Evolutionary conservation across 1,140 invertebrate genomes (phyloP).

Genomic region (Drosophila serrata): DNA sequence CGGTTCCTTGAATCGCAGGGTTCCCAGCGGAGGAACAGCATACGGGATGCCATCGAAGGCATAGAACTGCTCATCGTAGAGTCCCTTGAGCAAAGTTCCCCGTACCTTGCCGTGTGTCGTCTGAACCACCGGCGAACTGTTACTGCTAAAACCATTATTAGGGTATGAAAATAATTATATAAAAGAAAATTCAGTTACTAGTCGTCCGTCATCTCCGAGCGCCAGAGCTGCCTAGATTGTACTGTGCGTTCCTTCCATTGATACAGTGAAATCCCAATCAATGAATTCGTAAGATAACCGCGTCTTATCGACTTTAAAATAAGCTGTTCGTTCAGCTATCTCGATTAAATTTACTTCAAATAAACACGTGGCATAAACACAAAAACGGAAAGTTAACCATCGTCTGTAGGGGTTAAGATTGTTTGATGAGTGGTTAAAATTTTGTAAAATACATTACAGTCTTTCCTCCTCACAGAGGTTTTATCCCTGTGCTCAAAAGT

Average conservation of each 20-base stretch:
- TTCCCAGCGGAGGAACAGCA: slow-evolving; percentile 88
- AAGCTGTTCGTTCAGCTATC: slow-evolving; percentile 13
- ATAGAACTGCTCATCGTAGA: slow-evolving; percentile 68
- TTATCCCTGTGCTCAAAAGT: neutral
- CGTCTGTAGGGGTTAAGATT: no score
- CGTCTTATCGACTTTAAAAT: slow-evolving; percentile 33
- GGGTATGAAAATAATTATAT: neutral
- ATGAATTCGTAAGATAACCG: slow-evolving; percentile 24
- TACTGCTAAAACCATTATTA: slow-evolving; percentile 16
- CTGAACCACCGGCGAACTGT: slow-evolving; percentile 47
- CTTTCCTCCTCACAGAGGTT: neutral
- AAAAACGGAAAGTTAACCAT: neutral
- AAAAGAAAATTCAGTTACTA: slow-evolving; percentile 24
- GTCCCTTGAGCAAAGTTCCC: slow-evolving; percentile 41
- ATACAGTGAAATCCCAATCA: slow-evolving; percentile 4
- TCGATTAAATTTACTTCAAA: slow-evolving; percentile 19
- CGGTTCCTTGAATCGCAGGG: slow-evolving; percentile 87
- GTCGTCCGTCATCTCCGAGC: slow-evolving; percentile 37
- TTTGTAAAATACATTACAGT: neutral
- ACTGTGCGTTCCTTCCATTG: slow-evolving; percentile 15
- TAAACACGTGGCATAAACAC: neutral
- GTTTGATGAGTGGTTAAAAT: neutral
- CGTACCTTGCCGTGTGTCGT: slow-evolving; percentile 63
- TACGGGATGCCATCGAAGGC: slow-evolving; percentile 82
- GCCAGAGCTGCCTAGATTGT: neutral